Base-by-base conservation (phyloP, 2,888 invertebrate genomes). In the Exephanes ischioxanthus region DNA sequence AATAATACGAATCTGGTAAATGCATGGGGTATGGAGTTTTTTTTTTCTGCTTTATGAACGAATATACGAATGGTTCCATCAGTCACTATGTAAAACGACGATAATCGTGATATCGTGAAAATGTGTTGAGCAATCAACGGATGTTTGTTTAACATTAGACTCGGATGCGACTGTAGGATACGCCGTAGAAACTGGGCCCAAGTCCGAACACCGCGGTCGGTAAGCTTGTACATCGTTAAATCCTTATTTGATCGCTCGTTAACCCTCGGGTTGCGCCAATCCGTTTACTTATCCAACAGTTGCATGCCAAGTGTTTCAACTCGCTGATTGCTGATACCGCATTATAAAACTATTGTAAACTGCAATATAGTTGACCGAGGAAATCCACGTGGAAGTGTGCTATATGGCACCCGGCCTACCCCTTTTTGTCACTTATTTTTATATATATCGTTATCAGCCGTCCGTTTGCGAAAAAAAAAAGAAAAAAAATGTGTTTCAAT, bases 381-480 rank as follows among this genome's bases (percentile, higher is more conserved):
- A 78, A 82, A 87, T 78, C 71, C 83, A 84, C 84, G 63, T 86
- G 76, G 77, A 87, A 81, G 84, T 87, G 87, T 88, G 85, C 87
- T 85, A 51, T 91, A 90, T 91, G 89, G 90, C 90, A 89, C 89
- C 89, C 86, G 86, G 88, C 87, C 88, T 87, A 79, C 76, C 75
- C 76, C 67, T n/a, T 45, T 48, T 58, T 26, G 51, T 66, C 61
- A 45, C 45, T 55, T 19, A 73, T 61, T 68, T 67, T 58, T 55
- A 68, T 45, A 30, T 73, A 55, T 67, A 75, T 37, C 72, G 41
- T 26, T 58, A 72, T 33, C 73, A 80, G 77, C 72, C 73, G 41
- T 80, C 68, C 58, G 72, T 77, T 78, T 80, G 79, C 41, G 82
- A 67, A 67, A 72, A 37, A 83, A 83, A 11, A 63, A 7, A 4